Base-by-base conservation (phyloP, 2,113 vertebrate genomes). In the Indicator indicator region DNA sequence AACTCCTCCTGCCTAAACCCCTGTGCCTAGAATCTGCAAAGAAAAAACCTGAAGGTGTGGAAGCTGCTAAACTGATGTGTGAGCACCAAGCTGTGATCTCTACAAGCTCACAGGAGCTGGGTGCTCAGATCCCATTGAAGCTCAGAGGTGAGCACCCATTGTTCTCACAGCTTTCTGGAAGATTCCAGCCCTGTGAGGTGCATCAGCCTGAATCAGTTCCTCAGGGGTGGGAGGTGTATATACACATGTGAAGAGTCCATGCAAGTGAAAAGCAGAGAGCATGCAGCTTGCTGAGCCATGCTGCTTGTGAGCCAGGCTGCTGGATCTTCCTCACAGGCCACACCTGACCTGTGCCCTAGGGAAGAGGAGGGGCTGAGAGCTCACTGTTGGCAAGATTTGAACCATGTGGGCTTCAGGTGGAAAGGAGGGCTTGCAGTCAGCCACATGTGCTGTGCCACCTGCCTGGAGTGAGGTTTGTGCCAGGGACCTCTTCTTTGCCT, bases 401-500 rank as follows among this genome's bases (percentile, higher is more conserved):
- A 68, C 38, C 3, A 0, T 8, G 12, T 7, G 30, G 38, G 48
- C 42, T 36, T 84, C 30, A 30, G 59, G 77, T 46, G 67, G 59
- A 89, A 89, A 21, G 56, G 73, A 86, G 70, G 55, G 62, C 70
- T 78, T 50, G 62, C 44, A 62, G 73, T 46, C 76, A 77, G 89
- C 59, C 3, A 1, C 33, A 12, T 8, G 54, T 83, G 54, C 42
- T 82, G 70, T 55, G 89, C 62, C 84, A 94, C 38, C 67, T 71
- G 48, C 52, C 80, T 55, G 88, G 54, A 96, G 86, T 86, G 74
- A 12, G 40, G 80, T 68, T 95, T 95, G 82, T 96, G 89, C 71
- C 98, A 98, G 95, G 98, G 98, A 98, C 96, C 94, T 97, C 97
- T 97, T 97, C 97, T 98, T 97, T 98, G 97, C 97, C 97, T 98